A percentile compares a stretch with the other conserved stretches of the same genome.
phyloP scores from a whole-genome alignment of 2,113 vertebrate genomes.

The Xiphophorus hellerii region DNA sequence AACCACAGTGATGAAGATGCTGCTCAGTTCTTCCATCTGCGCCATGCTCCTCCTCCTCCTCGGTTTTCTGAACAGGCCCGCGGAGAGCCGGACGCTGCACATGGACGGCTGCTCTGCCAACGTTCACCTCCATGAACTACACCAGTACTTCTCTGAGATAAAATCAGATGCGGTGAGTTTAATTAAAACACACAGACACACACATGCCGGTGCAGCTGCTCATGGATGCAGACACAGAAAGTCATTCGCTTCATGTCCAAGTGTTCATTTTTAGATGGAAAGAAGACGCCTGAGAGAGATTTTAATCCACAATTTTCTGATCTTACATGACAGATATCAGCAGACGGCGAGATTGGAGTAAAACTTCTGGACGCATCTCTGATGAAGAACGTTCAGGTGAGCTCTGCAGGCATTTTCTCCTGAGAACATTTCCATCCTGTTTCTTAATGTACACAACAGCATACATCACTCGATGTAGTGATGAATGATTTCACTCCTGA shows the following conservation, averaged over 20 bases:
- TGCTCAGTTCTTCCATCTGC: slow-evolving; percentile 23
- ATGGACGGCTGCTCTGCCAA: slow-evolving; percentile 70
- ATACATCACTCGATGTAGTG: too few species aligned
- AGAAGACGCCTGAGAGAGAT: too few species aligned
- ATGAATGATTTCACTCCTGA: background rate
- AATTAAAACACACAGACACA: background rate
- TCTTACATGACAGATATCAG: slow-evolving; percentile 57
- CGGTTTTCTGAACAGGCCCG: slow-evolving; percentile 27
- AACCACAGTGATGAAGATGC: slow-evolving; percentile 48
- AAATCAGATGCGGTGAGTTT: slow-evolving; percentile 68
- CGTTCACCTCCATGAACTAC: slow-evolving; percentile 75
- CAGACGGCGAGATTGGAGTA: slow-evolving; percentile 66
- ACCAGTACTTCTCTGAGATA: slow-evolving; percentile 67
- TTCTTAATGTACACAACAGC: background rate
- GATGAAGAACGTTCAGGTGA: slow-evolving; percentile 71
- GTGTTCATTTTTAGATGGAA: too few species aligned
- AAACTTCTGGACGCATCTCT: slow-evolving; percentile 63
- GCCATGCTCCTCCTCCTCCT: slow-evolving; percentile 58
- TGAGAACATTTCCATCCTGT: too few species aligned
- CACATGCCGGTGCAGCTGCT: background rate
- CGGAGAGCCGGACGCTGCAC: slow-evolving; percentile 42
- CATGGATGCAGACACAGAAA: background rate
- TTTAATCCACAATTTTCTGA: background rate
- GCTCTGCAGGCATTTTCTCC: background rate
- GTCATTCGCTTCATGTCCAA: background rate